Evolutionary conservation across 2,113 vertebrate species (phyloP).

Genomic region (Gila orcuttii): DNA sequence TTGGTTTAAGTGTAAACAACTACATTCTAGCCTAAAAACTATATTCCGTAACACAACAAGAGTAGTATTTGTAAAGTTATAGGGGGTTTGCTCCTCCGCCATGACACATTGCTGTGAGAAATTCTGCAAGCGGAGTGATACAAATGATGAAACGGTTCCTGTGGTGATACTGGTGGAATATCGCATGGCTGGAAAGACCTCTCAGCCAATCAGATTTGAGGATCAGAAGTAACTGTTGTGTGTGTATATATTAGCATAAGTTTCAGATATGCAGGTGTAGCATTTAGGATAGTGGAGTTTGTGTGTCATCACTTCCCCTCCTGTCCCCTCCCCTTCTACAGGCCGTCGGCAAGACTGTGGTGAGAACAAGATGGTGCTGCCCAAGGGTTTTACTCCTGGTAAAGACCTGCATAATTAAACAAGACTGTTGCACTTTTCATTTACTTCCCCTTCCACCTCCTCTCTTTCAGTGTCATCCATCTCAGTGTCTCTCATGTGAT

Average conservation of each 20-base stretch:
- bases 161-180: too few species aligned
- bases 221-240: too few species aligned
- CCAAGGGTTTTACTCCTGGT: conserved; percentile 78
- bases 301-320: conserved; percentile 63
- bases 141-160: too few species aligned
- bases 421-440: conserved; percentile 36
- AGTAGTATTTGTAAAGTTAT: too few species aligned
- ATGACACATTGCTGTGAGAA: too few species aligned
- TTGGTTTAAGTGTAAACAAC: too few species aligned
- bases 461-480: conserved; percentile 38
- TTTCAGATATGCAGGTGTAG: neutral
- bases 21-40: too few species aligned
- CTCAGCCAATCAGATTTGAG: too few species aligned
- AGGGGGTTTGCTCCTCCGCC: too few species aligned
- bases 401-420: conserved; percentile 61
- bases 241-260: neutral
- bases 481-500: conserved; percentile 37
- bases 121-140: too few species aligned
- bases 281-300: conserved; percentile 11
- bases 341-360: conserved; percentile 76
- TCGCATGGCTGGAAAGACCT: too few species aligned
- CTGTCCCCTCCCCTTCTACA: conserved; percentile 63
- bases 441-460: conserved; percentile 18
- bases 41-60: too few species aligned
- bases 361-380: conserved; percentile 76